phyloP scores from a whole-genome alignment of 30 jellyfish, hydroid and myxozoan species.

The Aurelia sp. region DNA sequence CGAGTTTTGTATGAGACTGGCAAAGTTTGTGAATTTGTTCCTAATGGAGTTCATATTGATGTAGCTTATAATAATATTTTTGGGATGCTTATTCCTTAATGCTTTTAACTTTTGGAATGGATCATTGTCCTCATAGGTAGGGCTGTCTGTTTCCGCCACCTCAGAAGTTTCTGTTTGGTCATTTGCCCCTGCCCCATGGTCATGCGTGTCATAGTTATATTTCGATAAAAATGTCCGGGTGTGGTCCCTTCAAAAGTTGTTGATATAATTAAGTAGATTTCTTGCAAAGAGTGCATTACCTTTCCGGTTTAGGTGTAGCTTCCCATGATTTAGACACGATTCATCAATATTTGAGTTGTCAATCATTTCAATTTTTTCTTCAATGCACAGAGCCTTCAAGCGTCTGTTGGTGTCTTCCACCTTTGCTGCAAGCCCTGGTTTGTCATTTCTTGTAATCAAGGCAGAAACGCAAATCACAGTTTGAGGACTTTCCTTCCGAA shows the following conservation, averaged over 20 bases:
- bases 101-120: conserved; percentile 18
- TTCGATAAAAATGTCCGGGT: conserved; percentile 22
- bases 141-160: not conserved
- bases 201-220: conserved; percentile 18
- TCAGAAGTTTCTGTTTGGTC: conserved; percentile 13
- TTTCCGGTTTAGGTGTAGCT: no score
- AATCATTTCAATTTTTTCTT: no score
- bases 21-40: conserved; percentile 21
- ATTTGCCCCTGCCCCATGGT: conserved; percentile 14
- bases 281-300: not conserved
- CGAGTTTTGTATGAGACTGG: conserved; percentile 26
- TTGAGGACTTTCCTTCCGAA: conserved; percentile 15
- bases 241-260: not conserved
- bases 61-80: conserved; percentile 28
- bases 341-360: no score
- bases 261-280: not conserved
- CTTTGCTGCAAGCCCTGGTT: conserved; percentile 16
- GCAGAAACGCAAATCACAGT: not conserved
- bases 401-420: no score
- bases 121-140: conserved; percentile 13
- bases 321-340: no score
- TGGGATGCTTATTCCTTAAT: conserved; percentile 20
- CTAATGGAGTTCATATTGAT: conserved; percentile 25
- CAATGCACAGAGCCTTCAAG: no score
- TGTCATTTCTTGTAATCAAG: conserved; percentile 37